Evolutionary conservation across 2,888 invertebrate species (phyloP).

Genomic region (Disparrhopalites patrizii): DNA sequence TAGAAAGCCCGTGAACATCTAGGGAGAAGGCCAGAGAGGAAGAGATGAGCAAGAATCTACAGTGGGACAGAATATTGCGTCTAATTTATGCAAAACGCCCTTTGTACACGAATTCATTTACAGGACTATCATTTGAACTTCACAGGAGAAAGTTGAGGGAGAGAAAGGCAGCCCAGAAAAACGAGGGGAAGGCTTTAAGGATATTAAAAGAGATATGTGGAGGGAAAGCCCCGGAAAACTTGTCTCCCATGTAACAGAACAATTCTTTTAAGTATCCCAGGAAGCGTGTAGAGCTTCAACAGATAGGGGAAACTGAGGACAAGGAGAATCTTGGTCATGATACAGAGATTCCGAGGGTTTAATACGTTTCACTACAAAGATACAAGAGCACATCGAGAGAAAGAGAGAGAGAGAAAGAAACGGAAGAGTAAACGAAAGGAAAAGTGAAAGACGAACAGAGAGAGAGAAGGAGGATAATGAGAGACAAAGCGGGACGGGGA

Average conservation of each 20-base stretch:
- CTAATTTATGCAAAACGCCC: slow-evolving; percentile 17
- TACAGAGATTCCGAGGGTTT: slow-evolving; percentile 3
- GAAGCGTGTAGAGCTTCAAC: not conserved
- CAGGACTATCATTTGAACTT: slow-evolving; percentile 1
- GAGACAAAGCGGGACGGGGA: not conserved
- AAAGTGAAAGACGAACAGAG: not conserved
- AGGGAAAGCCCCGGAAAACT: not conserved
- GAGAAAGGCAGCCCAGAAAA: too few relatives aligned
- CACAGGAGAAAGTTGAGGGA: too few relatives aligned
- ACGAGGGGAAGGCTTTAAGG: not conserved
- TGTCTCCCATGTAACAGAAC: not conserved
- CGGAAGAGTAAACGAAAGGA: not conserved
- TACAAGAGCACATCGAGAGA: not conserved
- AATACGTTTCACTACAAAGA: too few relatives aligned
- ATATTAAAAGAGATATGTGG: slow-evolving; percentile 6
- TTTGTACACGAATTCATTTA: slow-evolving; percentile 19
- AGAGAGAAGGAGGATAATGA: not conserved
- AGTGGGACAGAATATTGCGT: not conserved
- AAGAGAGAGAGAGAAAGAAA: not conserved
- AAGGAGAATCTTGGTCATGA: not conserved
- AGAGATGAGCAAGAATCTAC: not conserved
- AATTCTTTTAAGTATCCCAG: not conserved
- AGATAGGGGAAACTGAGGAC: not conserved
- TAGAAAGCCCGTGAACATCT: too few relatives aligned
- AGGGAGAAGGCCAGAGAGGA: too few relatives aligned